A percentile compares a stretch with the other conserved stretches of the same genome.
These are phyloP conservation scores for Listronotus bonariensis DNA, from an alignment of 1,140 invertebrate genomes.

Conservation along the genomic window DNA sequence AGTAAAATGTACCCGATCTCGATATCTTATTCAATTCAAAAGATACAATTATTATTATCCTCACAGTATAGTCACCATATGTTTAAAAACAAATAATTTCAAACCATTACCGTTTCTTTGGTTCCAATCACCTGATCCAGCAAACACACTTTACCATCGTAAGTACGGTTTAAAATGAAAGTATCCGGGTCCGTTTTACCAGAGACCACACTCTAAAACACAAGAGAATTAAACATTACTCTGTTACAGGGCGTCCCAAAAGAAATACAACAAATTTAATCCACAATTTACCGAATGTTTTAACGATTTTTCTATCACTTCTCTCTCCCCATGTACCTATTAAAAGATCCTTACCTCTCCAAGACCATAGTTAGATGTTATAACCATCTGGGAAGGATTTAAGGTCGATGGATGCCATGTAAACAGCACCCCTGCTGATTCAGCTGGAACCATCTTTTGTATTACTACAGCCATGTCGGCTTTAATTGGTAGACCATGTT, in stretches of 20 bases:
- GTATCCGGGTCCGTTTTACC: conserved; percentile 76
- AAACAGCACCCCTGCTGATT: conserved; percentile 79
- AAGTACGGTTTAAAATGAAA: conserved; percentile 62
- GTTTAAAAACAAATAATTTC: no score
- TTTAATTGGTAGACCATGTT: conserved; percentile 68
- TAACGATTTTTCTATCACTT: no score
- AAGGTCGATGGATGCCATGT: conserved; percentile 74
- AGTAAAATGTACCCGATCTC: no score
- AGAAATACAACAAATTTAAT: conserved; percentile 1
- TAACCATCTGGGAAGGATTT: conserved; percentile 67
- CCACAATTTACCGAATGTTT: no score
- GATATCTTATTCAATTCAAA: no score
- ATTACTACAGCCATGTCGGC: conserved; percentile 79
- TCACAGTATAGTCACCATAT: no score
- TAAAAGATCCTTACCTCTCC: conserved; percentile 75
- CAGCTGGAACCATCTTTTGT: conserved; percentile 74
- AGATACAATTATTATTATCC: no score
- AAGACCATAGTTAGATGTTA: conserved; percentile 81
- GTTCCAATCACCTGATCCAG: conserved; percentile 60
- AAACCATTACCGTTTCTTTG: conserved; percentile 57
- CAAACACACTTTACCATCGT: conserved; percentile 58
- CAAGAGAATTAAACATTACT: no score
- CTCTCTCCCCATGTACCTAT: no score
- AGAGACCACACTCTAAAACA: conserved; percentile 74
- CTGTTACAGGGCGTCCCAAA: no score